Percentiles rank a stretch among this genome's conserved stretches.
These are phyloP conservation scores for Napeogenes inachia DNA, from an alignment of 2,888 invertebrate genomes.

Conservation along the genomic window DNA sequence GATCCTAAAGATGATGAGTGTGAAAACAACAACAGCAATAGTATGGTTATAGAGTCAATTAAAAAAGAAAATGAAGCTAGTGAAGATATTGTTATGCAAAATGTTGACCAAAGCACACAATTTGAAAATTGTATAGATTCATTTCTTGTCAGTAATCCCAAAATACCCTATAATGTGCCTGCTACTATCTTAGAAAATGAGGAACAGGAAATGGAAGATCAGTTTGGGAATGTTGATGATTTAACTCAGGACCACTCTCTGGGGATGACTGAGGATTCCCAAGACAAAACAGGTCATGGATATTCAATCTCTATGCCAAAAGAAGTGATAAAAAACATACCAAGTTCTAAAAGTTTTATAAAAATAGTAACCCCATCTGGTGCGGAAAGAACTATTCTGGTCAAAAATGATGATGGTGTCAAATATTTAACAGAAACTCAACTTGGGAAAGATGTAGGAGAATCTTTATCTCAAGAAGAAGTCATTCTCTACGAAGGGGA, in stretches of 20 bases:
- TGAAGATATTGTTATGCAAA: conserved; percentile 17
- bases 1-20: conserved; percentile 49
- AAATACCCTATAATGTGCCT: conserved; percentile 61
- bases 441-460: conserved; percentile 47
- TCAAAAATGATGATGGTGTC: conserved; percentile 54
- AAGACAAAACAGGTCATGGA: conserved; percentile 29
- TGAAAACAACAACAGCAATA: conserved; percentile 26
- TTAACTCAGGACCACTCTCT: conserved; percentile 40
- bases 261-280: conserved; percentile 33
- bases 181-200: conserved; percentile 69
- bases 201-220: conserved; percentile 53
- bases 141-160: conserved; percentile 56
- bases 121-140: conserved; percentile 61
- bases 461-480: conserved; percentile 53
- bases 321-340: conserved; percentile 36
- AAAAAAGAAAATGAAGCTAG: conserved; percentile 12
- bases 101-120: conserved; percentile 28
- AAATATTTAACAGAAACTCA: conserved; percentile 58
- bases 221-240: conserved; percentile 38
- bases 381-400: conserved; percentile 55
- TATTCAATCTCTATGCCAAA: conserved; percentile 23
- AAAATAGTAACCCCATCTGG: conserved; percentile 59
- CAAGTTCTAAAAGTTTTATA: conserved; percentile 48
- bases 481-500: conserved; percentile 69
- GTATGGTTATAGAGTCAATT: conserved; percentile 2